These are phyloP conservation scores for Andricus curvator DNA, from an alignment of 2,888 invertebrate species.

Conservation along the genomic window DNA sequence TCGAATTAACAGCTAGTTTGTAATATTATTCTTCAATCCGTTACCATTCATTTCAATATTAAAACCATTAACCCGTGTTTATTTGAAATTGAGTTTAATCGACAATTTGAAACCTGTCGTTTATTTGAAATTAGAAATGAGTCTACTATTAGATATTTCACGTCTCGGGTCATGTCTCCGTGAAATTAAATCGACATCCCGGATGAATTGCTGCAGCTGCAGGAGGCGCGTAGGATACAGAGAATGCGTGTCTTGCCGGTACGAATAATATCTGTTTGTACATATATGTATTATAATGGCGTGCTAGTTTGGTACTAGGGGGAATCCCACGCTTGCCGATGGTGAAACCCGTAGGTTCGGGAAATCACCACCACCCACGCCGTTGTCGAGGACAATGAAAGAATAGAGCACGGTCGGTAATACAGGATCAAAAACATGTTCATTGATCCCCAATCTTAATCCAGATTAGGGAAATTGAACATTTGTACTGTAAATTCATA, in stretches of 20 bases:
- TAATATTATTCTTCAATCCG: too few relatives aligned
- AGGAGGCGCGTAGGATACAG: slow-evolving; percentile 8
- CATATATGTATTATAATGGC: slow-evolving; percentile 15
- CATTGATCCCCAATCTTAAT: not conserved
- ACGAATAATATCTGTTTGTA: slow-evolving; percentile 19
- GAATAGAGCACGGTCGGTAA: slow-evolving; percentile 6
- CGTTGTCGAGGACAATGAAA: not conserved
- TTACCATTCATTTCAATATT: too few relatives aligned
- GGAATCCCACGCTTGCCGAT: slow-evolving; percentile 13
- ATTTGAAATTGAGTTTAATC: not conserved
- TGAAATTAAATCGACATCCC: slow-evolving; percentile 24
- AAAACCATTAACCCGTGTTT: too few relatives aligned
- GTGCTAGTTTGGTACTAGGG: too few relatives aligned
- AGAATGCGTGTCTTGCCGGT: slow-evolving; percentile 15
- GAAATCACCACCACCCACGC: slow-evolving; percentile 14
- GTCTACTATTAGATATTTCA: not conserved
- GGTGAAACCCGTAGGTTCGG: slow-evolving; percentile 10
- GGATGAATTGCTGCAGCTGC: slow-evolving; percentile 29
- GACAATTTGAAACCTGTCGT: not conserved
- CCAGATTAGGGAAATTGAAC: not conserved
- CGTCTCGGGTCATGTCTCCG: not conserved
- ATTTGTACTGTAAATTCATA: not conserved
- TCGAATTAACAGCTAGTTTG: too few relatives aligned
- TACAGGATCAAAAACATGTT: not conserved
- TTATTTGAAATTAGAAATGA: not conserved